These are phyloP conservation scores for Phyllotreta striolata DNA, from an alignment of 2,888 invertebrate species.

Conservation along the genomic window DNA sequence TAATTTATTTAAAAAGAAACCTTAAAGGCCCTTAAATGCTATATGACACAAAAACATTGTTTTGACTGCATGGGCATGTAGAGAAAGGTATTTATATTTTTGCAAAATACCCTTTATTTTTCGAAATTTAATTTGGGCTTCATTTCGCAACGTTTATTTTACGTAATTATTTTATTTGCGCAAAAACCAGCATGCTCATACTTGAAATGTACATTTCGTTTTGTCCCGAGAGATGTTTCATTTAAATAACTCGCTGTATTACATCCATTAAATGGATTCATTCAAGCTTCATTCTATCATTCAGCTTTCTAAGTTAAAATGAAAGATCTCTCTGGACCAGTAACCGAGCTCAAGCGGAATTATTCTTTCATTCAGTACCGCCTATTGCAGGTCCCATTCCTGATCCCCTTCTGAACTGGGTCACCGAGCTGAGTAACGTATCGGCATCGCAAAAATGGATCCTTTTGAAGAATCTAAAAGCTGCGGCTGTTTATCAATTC, in stretches of 20 bases:
- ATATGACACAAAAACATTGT: conserved; percentile 53
- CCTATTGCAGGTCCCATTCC: conserved; percentile 81
- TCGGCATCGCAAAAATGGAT: conserved; percentile 82
- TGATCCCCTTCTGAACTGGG: conserved; percentile 86
- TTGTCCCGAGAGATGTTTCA: conserved; percentile 13
- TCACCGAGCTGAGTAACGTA: conserved; percentile 86
- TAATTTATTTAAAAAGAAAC: no score
- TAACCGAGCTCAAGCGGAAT: conserved; percentile 25
- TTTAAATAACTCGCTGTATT: not conserved
- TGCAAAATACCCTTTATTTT: conserved; percentile 20
- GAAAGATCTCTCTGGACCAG: conserved; percentile 20
- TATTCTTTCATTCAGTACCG: conserved; percentile 56
- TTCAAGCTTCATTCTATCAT: no score
- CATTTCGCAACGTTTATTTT: conserved; percentile 6
- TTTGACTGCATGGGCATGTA: conserved; percentile 54
- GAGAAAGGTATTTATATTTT: conserved; percentile 38
- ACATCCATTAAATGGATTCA: not conserved
- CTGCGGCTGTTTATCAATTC: conserved; percentile 96
- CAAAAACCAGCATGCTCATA: conserved; percentile 28
- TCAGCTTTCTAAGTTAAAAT: no score
- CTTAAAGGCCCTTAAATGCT: no score
- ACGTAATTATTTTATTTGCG: conserved; percentile 17
- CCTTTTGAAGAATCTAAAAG: conserved; percentile 84
- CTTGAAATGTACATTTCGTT: conserved; percentile 5
- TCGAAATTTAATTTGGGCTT: conserved; percentile 12